Base-by-base conservation (phyloP, 1,140 invertebrate genomes). In the Gerris buenoi region DNA sequence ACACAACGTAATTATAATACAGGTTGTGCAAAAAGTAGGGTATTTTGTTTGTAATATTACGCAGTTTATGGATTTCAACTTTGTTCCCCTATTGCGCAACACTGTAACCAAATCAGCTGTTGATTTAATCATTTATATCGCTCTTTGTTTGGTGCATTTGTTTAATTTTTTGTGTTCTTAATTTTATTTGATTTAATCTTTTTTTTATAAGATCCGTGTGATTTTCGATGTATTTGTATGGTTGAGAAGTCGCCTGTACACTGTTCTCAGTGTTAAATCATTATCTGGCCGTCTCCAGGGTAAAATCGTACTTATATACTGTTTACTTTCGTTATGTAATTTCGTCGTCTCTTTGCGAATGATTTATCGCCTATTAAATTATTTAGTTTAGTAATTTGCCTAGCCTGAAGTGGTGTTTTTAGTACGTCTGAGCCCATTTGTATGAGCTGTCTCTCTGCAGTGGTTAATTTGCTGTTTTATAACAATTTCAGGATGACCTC, bases 401-500 rank as follows among this genome's bases (percentile, higher is more conserved):
- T n/a, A n/a, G n/a, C n/a, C n/a, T n/a, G n/a, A n/a, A n/a, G n/a
- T n/a, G n/a, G n/a, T n/a, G n/a, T n/a, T n/a, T n/a, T n/a, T n/a
- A n/a, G n/a, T n/a, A n/a, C n/a, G n/a, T 46, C 33, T 46, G 18
- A 10, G 18, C 18, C 18, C 18, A 46, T 46, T 46, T 46, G 33
- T 18, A 46, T 46, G 33, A 10, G 33, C 18, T 46, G 33, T 46
- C 5, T 46, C 5, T 46, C 5, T 18, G 33, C 33, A 10, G 33
- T 46, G 5, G 5, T 10, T 46, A 46, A 46, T 18, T 46, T 46
- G 33, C 18, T 46, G 18, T 46, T 18, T 46, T 18, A 10, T 5
- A 46, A 46, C 22, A 22, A 3, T 5, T 60, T 22, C 22, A 60
- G 58, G 58, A 85, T 88, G 65, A 87, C 86, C 71, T 84, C 86